Base-by-base conservation (phyloP, 2,888 invertebrate species). In the Lithosia quadra region DNA sequence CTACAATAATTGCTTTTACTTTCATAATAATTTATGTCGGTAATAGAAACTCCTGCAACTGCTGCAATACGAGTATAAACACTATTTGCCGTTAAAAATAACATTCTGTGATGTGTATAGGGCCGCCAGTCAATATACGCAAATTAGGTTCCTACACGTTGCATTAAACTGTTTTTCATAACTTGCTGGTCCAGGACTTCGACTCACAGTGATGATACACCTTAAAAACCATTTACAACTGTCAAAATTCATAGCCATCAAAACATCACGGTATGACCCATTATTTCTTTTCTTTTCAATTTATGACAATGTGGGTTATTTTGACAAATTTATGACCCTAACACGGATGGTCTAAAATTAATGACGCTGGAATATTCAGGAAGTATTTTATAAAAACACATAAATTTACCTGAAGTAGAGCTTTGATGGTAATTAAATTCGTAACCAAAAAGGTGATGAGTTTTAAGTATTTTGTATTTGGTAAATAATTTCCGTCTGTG, bases 331-430 rank as follows among this genome's bases (percentile, higher is more conserved):
- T 67, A 63, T 63, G 24, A n/a, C 55, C 24, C 49, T 43, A 63
- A 63, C 71, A 65, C 55, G 65, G 65, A 58, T 67, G 61, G 36
- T 39, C 8, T 56, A 55, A 15, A 63, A 22, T 68, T 43, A 63
- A 68, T 59, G 43, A 21, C 22, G 24, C 59, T 21, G 34, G 18
- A 63, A 65, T 28, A n/a, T 39, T 67, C 56, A 43, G 24, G 28
- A 33, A 60, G 59, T 70, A 39, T 63, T 63, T 60, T 66, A 49
- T 63, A 36, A 34, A 55, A 9, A 18, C 24, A 55, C 53, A 66
- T 68, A 36, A 59, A 64, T 59, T 60, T 43, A 43, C 28, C 24
- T 21, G 18, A 67, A 63, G 55, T 55, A 34, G 22, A 18, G 15
- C 33, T 15, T 49, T 63, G 34, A 36, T 36, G 22, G 21, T 63